phyloP scores from a whole-genome alignment of 1,140 invertebrate genomes.

The Fragariocoptes setiger region DNA sequence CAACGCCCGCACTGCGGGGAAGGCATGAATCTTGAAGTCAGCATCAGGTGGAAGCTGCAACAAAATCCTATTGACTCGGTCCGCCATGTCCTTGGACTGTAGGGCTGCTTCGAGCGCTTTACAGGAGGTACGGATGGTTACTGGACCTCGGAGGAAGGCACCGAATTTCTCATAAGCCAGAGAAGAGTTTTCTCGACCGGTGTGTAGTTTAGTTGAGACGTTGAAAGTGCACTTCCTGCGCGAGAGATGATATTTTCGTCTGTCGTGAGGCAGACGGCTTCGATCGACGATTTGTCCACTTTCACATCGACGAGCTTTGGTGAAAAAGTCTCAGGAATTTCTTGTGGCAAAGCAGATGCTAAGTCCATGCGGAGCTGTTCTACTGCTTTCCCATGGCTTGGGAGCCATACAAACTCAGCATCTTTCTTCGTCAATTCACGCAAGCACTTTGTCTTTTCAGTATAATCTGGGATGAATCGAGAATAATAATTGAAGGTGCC shows the following conservation, averaged over 20 bases:
- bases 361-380: not conserved
- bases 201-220: not conserved
- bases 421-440: conserved; percentile 11
- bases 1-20: not conserved
- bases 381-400: not conserved
- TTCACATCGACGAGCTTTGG: not conserved
- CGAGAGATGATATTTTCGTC: not conserved
- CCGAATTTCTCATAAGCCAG: not conserved
- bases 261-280: not conserved
- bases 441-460: conserved; percentile 14
- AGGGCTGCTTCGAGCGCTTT: not conserved
- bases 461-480: conserved; percentile 12
- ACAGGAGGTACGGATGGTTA: not conserved
- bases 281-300: not conserved
- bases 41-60: not conserved
- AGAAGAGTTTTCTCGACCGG: not conserved
- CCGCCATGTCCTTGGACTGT: not conserved
- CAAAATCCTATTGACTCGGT: not conserved
- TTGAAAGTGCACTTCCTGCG: not conserved
- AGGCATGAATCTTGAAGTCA: not conserved
- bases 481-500: conserved; percentile 8
- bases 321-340: not conserved
- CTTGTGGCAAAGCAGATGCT: not conserved
- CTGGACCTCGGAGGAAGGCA: not conserved
- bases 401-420: conserved; percentile 5